Base-by-base conservation (phyloP, 2,888 invertebrate species). In the Agrilus biguttatus region DNA sequence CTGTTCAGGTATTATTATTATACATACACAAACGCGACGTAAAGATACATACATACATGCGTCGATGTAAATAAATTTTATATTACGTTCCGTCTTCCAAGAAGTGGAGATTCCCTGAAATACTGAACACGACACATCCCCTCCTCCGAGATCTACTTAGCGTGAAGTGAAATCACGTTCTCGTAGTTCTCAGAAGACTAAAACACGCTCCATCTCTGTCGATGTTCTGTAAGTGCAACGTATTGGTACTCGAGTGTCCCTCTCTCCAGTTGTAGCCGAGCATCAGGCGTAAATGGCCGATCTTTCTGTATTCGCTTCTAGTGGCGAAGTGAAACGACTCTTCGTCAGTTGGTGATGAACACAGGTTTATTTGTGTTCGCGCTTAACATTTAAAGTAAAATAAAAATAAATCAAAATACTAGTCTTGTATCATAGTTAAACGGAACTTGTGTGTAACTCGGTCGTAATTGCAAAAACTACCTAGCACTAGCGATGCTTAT, bases 111-210 rank as follows among this genome's bases (percentile, higher is more conserved):
- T 63, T 63, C 63, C 61, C 61, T 59, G 63, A 62, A 63, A 58
- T 58, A 58, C 59, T 49, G 44, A 41, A 46, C 39, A 43, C 42
- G 48, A 51, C 53, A 51, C 53, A 49, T 52, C 51, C 45, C 50
- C 50, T 52, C 47, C 52, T 45, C 51, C 49, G 44, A 45, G 40
- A 33, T 32, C 28, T 35, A 42, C 36, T 62, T 61, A 59, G 54
- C 59, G 58, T 57, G 62, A 62, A 62, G 58, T 55, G 61, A 61
- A 62, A 62, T 62, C 62, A 60, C 59, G 63, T 63, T 56, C 58
- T 55, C 53, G 52, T 53, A 49, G 44, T 63, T 63, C 63, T 53
- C 50, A 59, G 62, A 62, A 62, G 51, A 46, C 47, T 46, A 45
- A 40, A 45, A 28, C 38, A 39, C 21, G 21, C 2, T 43, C 39